These are phyloP conservation scores for Ornithoptera alexandrae DNA, from an alignment of 2,888 invertebrate genomes.

Conservation along the genomic window DNA sequence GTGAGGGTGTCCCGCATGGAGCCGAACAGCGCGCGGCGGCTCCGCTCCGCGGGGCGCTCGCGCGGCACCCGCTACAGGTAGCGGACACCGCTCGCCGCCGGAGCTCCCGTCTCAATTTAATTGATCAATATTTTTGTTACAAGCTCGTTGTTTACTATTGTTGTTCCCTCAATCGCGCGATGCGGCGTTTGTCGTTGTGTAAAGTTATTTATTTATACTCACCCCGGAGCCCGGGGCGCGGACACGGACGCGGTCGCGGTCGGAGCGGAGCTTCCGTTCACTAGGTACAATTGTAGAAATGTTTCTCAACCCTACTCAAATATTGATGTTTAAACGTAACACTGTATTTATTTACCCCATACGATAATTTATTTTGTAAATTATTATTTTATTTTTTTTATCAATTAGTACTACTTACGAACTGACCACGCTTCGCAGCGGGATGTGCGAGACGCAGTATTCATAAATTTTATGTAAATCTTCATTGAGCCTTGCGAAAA, in stretches of 20 bases:
- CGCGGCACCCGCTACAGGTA: constrained; percentile 49
- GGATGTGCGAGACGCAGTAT: constrained; percentile 28
- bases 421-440: constrained; percentile 16
- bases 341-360: constrained; percentile 33
- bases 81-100: constrained; percentile 39
- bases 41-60: constrained; percentile 57
- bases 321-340: constrained; percentile 20
- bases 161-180: constrained; percentile 3
- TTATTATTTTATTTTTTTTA: not conserved
- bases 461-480: constrained; percentile 26
- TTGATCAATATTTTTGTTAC: constrained; percentile 27
- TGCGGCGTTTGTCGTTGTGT: constrained; percentile 13
- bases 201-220: constrained; percentile 21
- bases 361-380: constrained; percentile 35
- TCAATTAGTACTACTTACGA: constrained; percentile 16
- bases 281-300: constrained; percentile 10
- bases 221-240: not conserved
- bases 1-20: constrained; percentile 84
- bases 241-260: not conserved
- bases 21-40: constrained; percentile 50
- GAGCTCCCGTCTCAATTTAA: constrained; percentile 15
- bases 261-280: too few species aligned
- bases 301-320: constrained; percentile 16
- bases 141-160: constrained; percentile 19
- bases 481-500: constrained; percentile 14